Conservation (phyloP, 2,888 invertebrate species). For the Steinernema carpocapsae region DNA sequence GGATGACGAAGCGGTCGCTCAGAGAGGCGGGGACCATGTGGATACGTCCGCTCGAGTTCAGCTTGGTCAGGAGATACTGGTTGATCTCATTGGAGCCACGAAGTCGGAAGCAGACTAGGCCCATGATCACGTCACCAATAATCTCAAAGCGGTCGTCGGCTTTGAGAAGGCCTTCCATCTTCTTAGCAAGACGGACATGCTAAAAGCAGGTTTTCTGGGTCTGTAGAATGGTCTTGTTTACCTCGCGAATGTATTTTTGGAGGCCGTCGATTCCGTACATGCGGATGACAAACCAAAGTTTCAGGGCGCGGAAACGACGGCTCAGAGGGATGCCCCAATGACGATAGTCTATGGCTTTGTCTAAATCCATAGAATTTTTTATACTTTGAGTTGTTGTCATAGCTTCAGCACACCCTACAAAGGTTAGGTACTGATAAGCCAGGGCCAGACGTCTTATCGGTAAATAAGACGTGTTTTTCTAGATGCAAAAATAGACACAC, state of each 20-base stretch:
- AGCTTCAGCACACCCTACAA: too few relatives aligned
- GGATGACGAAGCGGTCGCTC: conserved; percentile 68
- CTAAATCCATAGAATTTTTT: conserved; percentile 54
- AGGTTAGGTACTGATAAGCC: too few relatives aligned
- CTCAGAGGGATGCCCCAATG: conserved; percentile 96
- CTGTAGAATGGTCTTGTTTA: conserved; percentile 49
- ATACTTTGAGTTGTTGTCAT: conserved; percentile 29
- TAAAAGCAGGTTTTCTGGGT: conserved; percentile 39
- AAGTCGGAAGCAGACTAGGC: conserved; percentile 68
- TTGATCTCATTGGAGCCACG: conserved; percentile 78
- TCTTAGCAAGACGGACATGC: conserved; percentile 68
- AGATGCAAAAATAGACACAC: too few relatives aligned
- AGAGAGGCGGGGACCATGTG: conserved; percentile 80
- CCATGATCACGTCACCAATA: conserved; percentile 67
- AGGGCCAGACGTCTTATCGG: too few relatives aligned
- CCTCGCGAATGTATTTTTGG: conserved; percentile 86
- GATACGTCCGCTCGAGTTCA: conserved; percentile 91
- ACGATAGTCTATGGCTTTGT: conserved; percentile 79
- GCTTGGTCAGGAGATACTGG: conserved; percentile 85
- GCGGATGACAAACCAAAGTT: conserved; percentile 95
- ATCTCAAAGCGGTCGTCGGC: conserved; percentile 68
- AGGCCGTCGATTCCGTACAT: conserved; percentile 91
- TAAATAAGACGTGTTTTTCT: too few relatives aligned
- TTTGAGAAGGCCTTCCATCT: conserved; percentile 64
- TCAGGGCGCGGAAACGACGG: conserved; percentile 89